Conservation (phyloP, 1,140 invertebrate species). For the Drosophila erecta region DNA sequence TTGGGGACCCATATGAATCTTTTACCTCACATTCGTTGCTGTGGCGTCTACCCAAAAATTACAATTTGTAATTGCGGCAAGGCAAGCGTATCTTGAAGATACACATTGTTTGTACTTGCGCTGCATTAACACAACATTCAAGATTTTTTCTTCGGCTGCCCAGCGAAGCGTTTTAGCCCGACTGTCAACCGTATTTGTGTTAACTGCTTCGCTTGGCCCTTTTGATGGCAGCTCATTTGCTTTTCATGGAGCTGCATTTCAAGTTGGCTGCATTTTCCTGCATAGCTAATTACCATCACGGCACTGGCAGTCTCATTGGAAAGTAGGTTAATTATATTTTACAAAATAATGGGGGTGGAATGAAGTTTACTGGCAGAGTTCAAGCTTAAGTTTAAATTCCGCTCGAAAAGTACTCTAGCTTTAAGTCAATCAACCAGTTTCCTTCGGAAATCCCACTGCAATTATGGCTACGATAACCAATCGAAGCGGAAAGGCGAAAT, state of each 20-base stretch:
- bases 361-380: neutral
- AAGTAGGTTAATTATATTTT: neutral
- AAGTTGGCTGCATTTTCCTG: slow-evolving; percentile 46
- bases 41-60: slow-evolving; percentile 6
- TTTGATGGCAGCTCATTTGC: slow-evolving; percentile 53
- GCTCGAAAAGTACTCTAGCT: neutral
- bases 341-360: neutral
- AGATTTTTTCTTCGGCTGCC: slow-evolving; percentile 15
- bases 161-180: slow-evolving; percentile 53
- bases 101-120: slow-evolving; percentile 28
- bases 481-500: slow-evolving; percentile 14
- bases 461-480: slow-evolving; percentile 20
- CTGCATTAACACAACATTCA: slow-evolving; percentile 52
- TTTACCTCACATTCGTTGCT: neutral
- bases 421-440: neutral
- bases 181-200: slow-evolving; percentile 60
- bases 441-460: slow-evolving; percentile 11
- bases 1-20: slow-evolving; percentile 11
- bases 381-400: too few species aligned
- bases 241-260: slow-evolving; percentile 51
- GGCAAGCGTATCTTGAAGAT: slow-evolving; percentile 72
- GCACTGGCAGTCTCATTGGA: slow-evolving; percentile 1
- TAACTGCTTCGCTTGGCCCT: slow-evolving; percentile 43
- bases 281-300: slow-evolving; percentile 56
- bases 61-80: slow-evolving; percentile 59